phyloP scores from a whole-genome alignment of 2,797 vertebrate species.

The Rhabdomys pumilio region DNA sequence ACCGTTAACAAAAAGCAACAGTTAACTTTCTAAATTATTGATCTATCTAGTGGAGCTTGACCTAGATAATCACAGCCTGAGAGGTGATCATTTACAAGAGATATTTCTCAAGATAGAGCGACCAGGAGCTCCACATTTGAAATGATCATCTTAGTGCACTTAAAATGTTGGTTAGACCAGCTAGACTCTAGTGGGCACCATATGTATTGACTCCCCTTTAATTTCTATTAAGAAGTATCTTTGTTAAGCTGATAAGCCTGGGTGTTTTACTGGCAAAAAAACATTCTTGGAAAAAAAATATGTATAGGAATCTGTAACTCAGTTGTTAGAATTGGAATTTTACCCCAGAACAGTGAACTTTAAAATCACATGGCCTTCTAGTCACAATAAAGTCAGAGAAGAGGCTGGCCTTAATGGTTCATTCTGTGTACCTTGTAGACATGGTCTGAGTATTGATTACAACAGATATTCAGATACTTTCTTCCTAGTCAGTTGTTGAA shows the following conservation, averaged over 20 bases:
- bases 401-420: neutral
- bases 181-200: neutral
- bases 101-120: neutral
- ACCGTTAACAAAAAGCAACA: constrained; percentile 71
- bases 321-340: constrained; percentile 21
- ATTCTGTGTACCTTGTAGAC: neutral
- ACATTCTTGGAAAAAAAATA: constrained; percentile 5
- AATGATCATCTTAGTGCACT: neutral
- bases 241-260: neutral
- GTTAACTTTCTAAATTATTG: constrained; percentile 80
- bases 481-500: neutral
- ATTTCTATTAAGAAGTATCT: neutral
- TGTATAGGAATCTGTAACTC: neutral
- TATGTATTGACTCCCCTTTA: constrained; percentile 40
- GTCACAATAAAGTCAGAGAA: neutral
- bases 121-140: neutral
- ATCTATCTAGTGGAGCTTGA: constrained; percentile 53
- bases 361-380: neutral
- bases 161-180: constrained; percentile 18
- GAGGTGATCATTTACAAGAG: constrained; percentile 30
- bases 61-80: constrained; percentile 23
- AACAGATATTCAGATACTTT: neutral
- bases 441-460: neutral
- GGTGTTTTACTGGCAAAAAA: constrained; percentile 38
- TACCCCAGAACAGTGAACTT: neutral